phyloP scores from a whole-genome alignment of 2,113 vertebrate genomes.

The Spermophilus dauricus region DNA sequence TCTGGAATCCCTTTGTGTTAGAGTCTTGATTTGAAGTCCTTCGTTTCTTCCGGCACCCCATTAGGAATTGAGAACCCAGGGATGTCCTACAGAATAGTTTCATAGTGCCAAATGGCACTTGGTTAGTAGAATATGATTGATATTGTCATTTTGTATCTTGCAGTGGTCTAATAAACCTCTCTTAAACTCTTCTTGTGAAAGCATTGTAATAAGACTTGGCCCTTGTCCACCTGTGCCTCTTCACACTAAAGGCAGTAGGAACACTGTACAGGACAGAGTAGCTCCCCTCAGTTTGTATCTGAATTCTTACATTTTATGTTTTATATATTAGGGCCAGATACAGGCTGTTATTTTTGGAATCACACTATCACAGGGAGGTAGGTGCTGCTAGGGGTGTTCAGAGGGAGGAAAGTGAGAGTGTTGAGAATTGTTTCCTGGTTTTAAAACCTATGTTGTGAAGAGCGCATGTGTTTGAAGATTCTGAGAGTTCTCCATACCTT shows the following conservation, averaged over 20 bases:
- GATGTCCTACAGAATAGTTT: neutral
- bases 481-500: neutral
- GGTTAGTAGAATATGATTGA: neutral
- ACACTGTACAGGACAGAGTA: neutral
- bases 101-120: neutral
- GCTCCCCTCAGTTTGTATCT: neutral
- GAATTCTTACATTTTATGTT: slow-evolving; percentile 25
- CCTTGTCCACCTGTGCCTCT: neutral
- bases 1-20: slow-evolving; percentile 32
- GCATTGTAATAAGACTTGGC: neutral
- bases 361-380: neutral
- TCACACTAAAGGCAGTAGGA: neutral
- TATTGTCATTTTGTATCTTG: slow-evolving; percentile 57
- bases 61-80: neutral
- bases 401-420: slow-evolving; percentile 25
- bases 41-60: neutral
- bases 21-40: neutral
- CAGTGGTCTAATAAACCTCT: slow-evolving; percentile 76
- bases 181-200: slow-evolving; percentile 54
- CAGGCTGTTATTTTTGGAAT: neutral
- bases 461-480: neutral
- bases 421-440: neutral
- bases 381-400: neutral
- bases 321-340: neutral
- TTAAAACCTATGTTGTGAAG: neutral